Evolutionary conservation across 2,888 invertebrate species (phyloP), one percentile per base, ranked within the genome.

Genomic region (Lissonota sp.): DNA sequence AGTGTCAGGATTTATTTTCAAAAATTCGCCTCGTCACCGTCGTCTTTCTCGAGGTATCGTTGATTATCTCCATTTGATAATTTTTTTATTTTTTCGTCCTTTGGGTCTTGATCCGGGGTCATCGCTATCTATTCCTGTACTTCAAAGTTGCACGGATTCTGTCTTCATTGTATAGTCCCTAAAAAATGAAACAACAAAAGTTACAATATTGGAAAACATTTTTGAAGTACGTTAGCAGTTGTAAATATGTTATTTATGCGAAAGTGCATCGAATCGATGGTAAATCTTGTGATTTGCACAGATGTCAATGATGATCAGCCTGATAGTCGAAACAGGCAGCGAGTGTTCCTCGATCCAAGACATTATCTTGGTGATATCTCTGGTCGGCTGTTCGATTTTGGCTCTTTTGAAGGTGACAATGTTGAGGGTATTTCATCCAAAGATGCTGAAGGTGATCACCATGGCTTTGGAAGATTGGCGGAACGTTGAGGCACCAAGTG

Each of bases 381-480:
- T 82, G 7, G 46, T 82, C 5, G 42, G 67, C 12, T 70, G 84
- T 51, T 76, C 77, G 55, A 53, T 82, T 57, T 42, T 82, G 12
- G 57, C 84, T 0, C n/a, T 82, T 3, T 12, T 84, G 37, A 85
- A 85, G 57, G 73, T 85, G 10, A 39, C 69, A n/a, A 58, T 79
- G 6, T 71, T 82, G 0, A 58, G 46, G 39, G 12, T 64, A 44
- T 72, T 79, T 57, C 64, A 62, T 39, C 10, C 79, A 6, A 81
- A 80, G 39, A 83, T 84, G 82, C 4, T 66, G 10, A 46, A 63
- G 5, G 60, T 84, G 5, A 44, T 84, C 0, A 60, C 44, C 10
- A 60, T 79, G 6, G 78, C 83, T 5, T 53, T 84, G 8, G 69
- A 82, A 0, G 84, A 86, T 74, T 85, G 85, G 85, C 14, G 12